Percentiles rank a stretch among this genome's conserved stretches.
These are phyloP conservation scores for Pinctada fucata DNA, from an alignment of 2,888 invertebrate species.

Conservation along the genomic window DNA sequence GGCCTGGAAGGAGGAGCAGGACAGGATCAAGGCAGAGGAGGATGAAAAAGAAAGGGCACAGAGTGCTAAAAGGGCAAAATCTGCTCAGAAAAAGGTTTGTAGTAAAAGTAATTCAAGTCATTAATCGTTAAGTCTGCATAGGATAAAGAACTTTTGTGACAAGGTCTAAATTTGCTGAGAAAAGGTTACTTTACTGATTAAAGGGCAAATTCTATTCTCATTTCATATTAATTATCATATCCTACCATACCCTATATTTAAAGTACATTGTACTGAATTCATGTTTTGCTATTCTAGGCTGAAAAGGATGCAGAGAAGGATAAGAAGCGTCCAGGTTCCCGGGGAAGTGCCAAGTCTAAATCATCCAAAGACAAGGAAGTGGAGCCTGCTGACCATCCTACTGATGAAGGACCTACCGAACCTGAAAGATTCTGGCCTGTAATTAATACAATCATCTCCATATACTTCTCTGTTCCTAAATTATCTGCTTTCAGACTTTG, in stretches of 20 bases:
- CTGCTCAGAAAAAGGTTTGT: slow-evolving; percentile 67
- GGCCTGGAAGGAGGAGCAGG: slow-evolving; percentile 72
- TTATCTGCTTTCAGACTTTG: no score
- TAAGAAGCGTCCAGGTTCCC: slow-evolving; percentile 65
- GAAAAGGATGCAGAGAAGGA: slow-evolving; percentile 59
- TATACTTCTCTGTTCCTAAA: no score
- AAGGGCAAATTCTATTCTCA: no score
- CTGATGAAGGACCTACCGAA: slow-evolving; percentile 35
- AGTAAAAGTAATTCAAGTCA: no score
- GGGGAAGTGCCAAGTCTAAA: slow-evolving; percentile 69
- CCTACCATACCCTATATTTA: no score
- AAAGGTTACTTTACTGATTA: no score
- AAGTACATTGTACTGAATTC: no score
- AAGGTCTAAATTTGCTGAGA: no score
- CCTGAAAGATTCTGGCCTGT: slow-evolving; percentile 70
- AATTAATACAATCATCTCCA: slow-evolving; percentile 27
- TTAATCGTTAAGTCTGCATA: no score
- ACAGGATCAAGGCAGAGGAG: slow-evolving; percentile 67
- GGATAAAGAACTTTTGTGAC: no score
- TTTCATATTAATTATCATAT: no score
- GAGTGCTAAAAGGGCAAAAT: slow-evolving; percentile 64
- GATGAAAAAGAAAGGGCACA: slow-evolving; percentile 72
- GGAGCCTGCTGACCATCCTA: slow-evolving; percentile 51
- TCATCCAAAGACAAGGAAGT: slow-evolving; percentile 58
- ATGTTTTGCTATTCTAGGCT: slow-evolving; percentile 16